Evolutionary conservation across 2,888 invertebrate genomes (phyloP), one percentile per base, ranked within the genome.

Genomic region (Sycophila texana): DNA sequence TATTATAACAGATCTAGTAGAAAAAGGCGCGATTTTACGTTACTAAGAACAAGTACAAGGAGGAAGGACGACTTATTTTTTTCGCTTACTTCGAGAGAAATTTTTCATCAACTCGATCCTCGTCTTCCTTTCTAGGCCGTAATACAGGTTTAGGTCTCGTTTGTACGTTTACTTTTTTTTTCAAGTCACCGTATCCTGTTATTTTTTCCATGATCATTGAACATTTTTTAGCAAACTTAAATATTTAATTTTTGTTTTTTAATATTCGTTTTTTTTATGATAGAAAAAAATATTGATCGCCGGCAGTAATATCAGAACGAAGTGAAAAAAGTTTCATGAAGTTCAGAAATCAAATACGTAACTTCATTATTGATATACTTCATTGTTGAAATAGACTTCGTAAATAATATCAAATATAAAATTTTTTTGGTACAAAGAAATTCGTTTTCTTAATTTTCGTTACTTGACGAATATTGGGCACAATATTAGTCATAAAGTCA

Each of bases 1-100:
- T 39, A 39, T 68, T 65, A 73, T 70, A 76, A 74, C 53, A 81
- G 73, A 76, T 74, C 66, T 77, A 81, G 81, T 81, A 81, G 81
- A 81, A 81, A 81, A 81, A 81, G 81, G 79, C 81, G 81, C 76
- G 71, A 75, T 72, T 79, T 60, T 79, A 68, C 71, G 68, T 76
- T 66, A 74, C 77, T 81, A 74, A 61, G 67, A 75, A 70, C 57
- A 58, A 73, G 76, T 75, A 72, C 58, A 73, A 72, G 74, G 75
- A 76, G 47, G 39, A 73, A 76, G 81, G 72, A 75, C 60, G 77
- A 74, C 58, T 70, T 74, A 68, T 26, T 26, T 51, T 22, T 53
- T 68, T 76, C 39, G 12, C 57, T 76, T 74, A 58, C 18, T 13
- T 74, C 68, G 20, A 74, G 26, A 61, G 51, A 55, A 39, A 47